Evolutionary conservation across 2,113 vertebrate species (phyloP).

Genomic region (Burhinus oedicnemus): DNA sequence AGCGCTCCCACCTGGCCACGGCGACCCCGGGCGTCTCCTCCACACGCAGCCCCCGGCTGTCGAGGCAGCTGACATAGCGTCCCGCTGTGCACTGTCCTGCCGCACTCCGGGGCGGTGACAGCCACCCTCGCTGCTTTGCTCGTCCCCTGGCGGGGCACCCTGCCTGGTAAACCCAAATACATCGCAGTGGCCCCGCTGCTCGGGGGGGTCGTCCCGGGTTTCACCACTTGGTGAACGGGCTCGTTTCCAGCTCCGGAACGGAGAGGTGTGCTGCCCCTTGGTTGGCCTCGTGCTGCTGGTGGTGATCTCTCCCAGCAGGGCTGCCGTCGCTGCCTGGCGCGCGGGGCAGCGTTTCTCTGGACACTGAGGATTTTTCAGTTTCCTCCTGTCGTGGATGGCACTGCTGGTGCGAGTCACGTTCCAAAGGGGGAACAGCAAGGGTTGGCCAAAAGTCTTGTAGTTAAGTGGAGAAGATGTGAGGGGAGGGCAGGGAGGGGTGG

Average conservation of each 20-base stretch:
- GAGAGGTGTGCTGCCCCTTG: neutral
- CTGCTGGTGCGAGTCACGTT: neutral
- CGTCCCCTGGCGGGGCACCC: neutral
- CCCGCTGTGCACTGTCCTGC: fast-evolving
- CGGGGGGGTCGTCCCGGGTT: fast-evolving
- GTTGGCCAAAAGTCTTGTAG: neutral
- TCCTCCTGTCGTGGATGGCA: neutral
- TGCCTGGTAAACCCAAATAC: neutral
- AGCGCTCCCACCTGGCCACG: fast-evolving
- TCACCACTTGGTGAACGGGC: neutral
- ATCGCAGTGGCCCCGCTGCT: neutral
- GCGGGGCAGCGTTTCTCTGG: neutral
- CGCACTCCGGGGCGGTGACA: fast-evolving
- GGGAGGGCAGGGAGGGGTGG: neutral
- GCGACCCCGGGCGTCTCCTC: neutral
- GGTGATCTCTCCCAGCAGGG: neutral
- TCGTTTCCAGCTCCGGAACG: neutral
- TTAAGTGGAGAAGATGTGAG: neutral
- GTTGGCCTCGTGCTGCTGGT: neutral
- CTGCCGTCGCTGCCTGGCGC: too few relatives aligned
- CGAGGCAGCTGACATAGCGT: neutral
- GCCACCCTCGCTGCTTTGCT: fast-evolving
- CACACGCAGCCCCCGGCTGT: fast-evolving
- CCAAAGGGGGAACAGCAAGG: too few relatives aligned
- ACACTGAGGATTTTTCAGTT: neutral